Evolutionary conservation across 2,113 vertebrate genomes (phyloP), one percentile per base, ranked within the genome.

Genomic region (Phaethornis superciliosus): DNA sequence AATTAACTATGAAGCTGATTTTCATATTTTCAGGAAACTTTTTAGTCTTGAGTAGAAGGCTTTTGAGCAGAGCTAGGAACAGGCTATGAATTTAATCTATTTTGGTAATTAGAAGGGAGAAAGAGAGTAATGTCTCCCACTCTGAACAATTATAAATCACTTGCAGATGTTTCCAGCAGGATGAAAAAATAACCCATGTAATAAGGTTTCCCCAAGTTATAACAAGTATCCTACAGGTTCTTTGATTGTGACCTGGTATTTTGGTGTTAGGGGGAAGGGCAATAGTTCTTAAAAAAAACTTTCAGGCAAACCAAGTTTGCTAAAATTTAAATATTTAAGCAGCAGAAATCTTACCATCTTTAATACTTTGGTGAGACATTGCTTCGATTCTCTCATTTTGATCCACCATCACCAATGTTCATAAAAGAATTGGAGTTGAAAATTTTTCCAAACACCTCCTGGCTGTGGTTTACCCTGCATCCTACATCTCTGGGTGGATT

Each of bases 141-240:
- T 46, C 28, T 89, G 90, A 89, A 71, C 69, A 92, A 49, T 93
- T 95, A 93, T 40, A 92, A 87, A 96, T 90, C 65, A 69, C 78
- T 88, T 65, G 54, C 78, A 86, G 82, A 92, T 94, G 64, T 44
- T 74, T 96, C 93, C 75, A 95, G 89, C 85, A 72, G 80, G 85
- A 76, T 78, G 52, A 87, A 87, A 72, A 92, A 93, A 63, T 75
- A 93, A 91, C 88, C n/a, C n/a, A n/a, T n/a, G n/a, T n/a, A n/a
- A n/a, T n/a, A n/a, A 91, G 88, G 69, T 90, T 93, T 54, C 72
- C 92, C 84, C 88, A 79, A 55, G 65, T 86, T 89, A 49, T 28
- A 84, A 58, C 28, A 75, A 49, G 86, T 90, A 68, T 37, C 85
- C 64, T 84, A 17, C 0, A 0, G 82, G 37, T 81, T 90, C 72